These are phyloP conservation scores for Tiliacea aurago DNA, from an alignment of 2,888 invertebrate genomes.

Conservation along the genomic window DNA sequence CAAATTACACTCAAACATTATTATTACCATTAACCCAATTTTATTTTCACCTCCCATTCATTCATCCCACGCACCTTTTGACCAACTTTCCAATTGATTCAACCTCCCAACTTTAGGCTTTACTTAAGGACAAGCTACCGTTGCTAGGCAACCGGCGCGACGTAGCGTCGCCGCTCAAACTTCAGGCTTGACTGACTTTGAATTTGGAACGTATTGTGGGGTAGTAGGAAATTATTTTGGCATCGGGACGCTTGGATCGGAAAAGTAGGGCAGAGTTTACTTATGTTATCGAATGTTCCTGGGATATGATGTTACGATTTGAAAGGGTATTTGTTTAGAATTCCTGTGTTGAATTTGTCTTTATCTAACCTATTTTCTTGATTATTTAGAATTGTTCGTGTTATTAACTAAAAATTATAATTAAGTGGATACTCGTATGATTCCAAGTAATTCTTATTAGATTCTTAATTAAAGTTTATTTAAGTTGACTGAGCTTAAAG, in stretches of 20 bases:
- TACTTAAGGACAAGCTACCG: slow-evolving; percentile 13
- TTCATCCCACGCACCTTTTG: slow-evolving; percentile 18
- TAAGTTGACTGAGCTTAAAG: background rate
- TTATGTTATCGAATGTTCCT: slow-evolving; percentile 5
- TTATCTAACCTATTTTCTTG: background rate
- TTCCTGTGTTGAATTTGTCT: background rate
- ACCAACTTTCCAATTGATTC: slow-evolving; percentile 40
- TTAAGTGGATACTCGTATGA: too few relatives aligned
- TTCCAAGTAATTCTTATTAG: background rate
- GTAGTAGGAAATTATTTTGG: slow-evolving; percentile 54
- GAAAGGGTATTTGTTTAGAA: background rate
- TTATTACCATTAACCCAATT: background rate
- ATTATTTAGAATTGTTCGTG: background rate
- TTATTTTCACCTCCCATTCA: slow-evolving; percentile 17
- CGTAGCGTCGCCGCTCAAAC: slow-evolving; percentile 51
- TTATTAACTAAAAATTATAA: background rate
- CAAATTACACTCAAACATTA: background rate
- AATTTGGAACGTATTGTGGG: slow-evolving; percentile 49
- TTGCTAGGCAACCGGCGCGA: slow-evolving; percentile 56
- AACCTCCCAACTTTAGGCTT: slow-evolving; percentile 36
- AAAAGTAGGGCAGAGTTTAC: slow-evolving; percentile 30
- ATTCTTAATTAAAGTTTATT: background rate
- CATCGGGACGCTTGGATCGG: slow-evolving; percentile 17
- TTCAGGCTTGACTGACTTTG: slow-evolving; percentile 44
- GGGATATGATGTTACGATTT: background rate